Percentiles rank a stretch among this genome's conserved stretches.
phyloP scores from a whole-genome alignment of 92 coral and sea anemone species.

The Porites divaricata region DNA sequence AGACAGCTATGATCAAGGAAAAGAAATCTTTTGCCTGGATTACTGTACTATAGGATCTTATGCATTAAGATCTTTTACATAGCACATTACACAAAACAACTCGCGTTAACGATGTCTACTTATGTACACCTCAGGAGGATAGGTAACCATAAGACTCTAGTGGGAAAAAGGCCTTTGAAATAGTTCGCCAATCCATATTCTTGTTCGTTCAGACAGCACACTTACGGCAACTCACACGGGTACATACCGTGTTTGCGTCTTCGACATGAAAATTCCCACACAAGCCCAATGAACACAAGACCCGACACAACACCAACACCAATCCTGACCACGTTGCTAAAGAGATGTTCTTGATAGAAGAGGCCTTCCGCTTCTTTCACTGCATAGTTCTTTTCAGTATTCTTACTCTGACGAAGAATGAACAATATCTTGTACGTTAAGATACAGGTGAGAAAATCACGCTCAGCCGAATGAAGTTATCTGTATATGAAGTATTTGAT shows the following conservation, averaged over 20 bases:
- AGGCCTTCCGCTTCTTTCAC: conserved; percentile 79
- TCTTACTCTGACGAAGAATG: conserved; percentile 50
- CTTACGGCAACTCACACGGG: no score
- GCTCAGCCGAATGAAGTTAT: neutral
- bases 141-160: no score
- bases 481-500: no score
- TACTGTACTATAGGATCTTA: no score
- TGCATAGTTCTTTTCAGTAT: conserved; percentile 65
- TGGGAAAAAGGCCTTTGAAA: no score
- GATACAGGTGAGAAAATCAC: neutral
- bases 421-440: neutral
- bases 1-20: no score
- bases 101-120: no score
- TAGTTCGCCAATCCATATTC: neutral
- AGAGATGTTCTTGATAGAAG: conserved; percentile 68
- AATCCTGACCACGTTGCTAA: conserved; percentile 45
- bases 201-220: neutral
- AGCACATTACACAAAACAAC: no score
- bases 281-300: conserved; percentile 72
- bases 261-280: conserved; percentile 82
- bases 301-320: conserved; percentile 67
- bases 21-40: no score
- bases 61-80: no score
- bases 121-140: no score
- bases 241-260: conserved; percentile 40